Base-by-base conservation (phyloP, 2,888 invertebrate genomes). In the Amphipyra tragopoginis region DNA sequence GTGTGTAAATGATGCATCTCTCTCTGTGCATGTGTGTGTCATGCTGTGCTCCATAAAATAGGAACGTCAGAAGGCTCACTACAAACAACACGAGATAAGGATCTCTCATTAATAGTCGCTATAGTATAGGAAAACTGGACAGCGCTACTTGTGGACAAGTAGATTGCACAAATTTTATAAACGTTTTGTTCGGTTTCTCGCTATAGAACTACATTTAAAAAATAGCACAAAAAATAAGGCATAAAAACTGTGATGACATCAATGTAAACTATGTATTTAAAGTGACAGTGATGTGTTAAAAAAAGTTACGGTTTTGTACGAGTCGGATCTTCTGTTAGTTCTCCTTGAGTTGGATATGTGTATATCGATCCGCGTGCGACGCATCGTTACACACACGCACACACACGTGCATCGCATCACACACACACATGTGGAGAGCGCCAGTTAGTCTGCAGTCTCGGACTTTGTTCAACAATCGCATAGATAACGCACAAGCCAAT, bases 321-420 rank as follows among this genome's bases (percentile, higher is more conserved):
- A 2, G 5, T 29, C 5, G 29, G 29, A 29, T 1, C 29, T 29
- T 29, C 7, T 29, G 29, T 29, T 29, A 5, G 1, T 7, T 29
- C 6, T 29, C 0, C 29, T 29, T 29, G 4, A 29, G 4, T 29
- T 29, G 29, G 29, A 15, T 21, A 21, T 5, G 11, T 9, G n/a
- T 5, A 48, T 71, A 70, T 70, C 71, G 70, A 70, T 21, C 64
- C 36, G 52, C 42, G 14, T 15, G 71, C 75, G 63, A 36, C 63
- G 75, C 60, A 48, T 50, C 45, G 52, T 8, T 14, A 15, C 57
- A 53, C 58, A 43, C 26, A 47, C 56, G 10, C 44, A 33, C 14
- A 42, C 39, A 15, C 26, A 38, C 53, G 21, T 21, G 3, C 21
- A 21, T 21, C 21, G 21, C 21, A 21, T 21, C 1, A 53, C 38